Evolutionary conservation across 92 coral and sea anemone species (phyloP).

Genomic region (Porites cylindrica): DNA sequence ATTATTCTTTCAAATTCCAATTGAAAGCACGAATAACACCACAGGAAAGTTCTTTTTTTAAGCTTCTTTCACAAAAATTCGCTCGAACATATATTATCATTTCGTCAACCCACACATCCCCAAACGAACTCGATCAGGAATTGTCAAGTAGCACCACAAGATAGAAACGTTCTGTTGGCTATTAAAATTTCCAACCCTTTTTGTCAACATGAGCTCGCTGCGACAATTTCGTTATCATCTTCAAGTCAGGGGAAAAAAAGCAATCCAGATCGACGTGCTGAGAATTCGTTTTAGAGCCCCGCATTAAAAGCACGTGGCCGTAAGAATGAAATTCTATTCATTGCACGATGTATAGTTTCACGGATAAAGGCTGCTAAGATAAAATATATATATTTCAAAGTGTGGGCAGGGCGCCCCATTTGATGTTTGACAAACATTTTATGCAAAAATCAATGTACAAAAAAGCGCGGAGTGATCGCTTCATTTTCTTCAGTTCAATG

Average conservation of each 20-base stretch:
- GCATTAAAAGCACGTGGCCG: constrained; percentile 46
- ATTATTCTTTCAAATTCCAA: background rate
- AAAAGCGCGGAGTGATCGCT: background rate
- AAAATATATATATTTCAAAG: background rate
- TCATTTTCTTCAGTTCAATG: background rate
- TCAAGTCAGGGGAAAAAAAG: background rate
- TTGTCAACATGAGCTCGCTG: background rate
- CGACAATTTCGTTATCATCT: background rate
- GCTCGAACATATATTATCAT: too few species aligned
- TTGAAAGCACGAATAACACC: background rate
- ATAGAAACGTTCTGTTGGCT: too few species aligned
- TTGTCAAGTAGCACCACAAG: background rate
- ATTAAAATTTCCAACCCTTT: background rate
- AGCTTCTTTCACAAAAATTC: background rate
- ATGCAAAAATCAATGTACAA: background rate
- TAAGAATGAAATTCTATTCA: background rate
- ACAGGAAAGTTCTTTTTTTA: background rate
- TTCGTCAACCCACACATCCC: too few species aligned
- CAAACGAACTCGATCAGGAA: background rate
- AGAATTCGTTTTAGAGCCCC: background rate
- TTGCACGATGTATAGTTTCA: background rate
- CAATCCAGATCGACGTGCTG: too few species aligned
- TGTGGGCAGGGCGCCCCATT: constrained; percentile 24
- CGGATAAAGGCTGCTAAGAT: background rate
- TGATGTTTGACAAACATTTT: background rate